Conservation (phyloP, 2,888 invertebrate species). For the Eucera pruinosa region DNA sequence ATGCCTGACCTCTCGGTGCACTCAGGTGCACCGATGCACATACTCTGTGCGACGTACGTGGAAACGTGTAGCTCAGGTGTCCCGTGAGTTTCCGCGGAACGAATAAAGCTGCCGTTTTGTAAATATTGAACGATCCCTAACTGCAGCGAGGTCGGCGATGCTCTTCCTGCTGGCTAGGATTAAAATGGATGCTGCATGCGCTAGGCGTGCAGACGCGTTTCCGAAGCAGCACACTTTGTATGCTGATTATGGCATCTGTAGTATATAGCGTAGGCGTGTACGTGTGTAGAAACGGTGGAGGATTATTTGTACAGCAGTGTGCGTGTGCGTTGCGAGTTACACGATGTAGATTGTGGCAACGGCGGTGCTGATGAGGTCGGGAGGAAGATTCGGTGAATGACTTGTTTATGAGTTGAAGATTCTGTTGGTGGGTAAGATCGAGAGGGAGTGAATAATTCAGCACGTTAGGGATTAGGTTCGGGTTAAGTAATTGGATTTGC, state of each 20-base stretch:
- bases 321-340: too few species aligned
- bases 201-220: not conserved
- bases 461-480: too few species aligned
- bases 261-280: too few species aligned
- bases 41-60: not conserved
- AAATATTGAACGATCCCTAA: conserved; percentile 48
- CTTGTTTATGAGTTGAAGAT: not conserved
- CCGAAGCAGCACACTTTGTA: not conserved
- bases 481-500: not conserved
- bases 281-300: too few species aligned
- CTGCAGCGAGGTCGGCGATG: not conserved
- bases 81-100: conserved; percentile 6
- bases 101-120: conserved; percentile 30
- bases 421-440: too few species aligned
- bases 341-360: too few species aligned
- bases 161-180: not conserved
- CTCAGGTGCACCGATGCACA: conserved; percentile 45
- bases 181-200: conserved; percentile 13
- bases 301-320: too few species aligned
- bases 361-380: not conserved
- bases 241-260: conserved; percentile 23
- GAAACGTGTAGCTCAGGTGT: conserved; percentile 50
- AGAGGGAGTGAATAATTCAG: not conserved
- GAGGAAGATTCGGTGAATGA: not conserved
- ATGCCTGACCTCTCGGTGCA: conserved; percentile 55